Conservation (phyloP, 1,140 invertebrate species). For the Drosophila kikkawai region DNA sequence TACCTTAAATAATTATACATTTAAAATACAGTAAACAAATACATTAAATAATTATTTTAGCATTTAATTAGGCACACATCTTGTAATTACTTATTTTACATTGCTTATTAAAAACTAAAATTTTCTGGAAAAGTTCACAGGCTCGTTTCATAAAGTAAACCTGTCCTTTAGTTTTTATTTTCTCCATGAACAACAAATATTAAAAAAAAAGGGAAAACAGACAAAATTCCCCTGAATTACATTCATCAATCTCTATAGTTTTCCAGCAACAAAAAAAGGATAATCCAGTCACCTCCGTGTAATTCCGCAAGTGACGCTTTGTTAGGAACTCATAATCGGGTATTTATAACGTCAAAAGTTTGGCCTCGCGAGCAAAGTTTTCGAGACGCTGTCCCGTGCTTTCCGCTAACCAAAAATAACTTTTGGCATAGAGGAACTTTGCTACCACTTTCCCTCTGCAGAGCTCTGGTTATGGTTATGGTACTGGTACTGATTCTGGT, state of each 20-base stretch:
- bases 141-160: too few species aligned
- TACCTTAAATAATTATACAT: background rate
- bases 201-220: background rate
- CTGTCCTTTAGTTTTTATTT: background rate
- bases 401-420: conserved; percentile 7
- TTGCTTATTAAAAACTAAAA: too few species aligned
- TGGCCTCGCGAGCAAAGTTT: conserved; percentile 15
- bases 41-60: too few species aligned
- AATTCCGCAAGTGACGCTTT: background rate
- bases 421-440: conserved; percentile 1
- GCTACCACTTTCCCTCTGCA: conserved; percentile 6
- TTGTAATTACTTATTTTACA: background rate
- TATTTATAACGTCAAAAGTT: conserved; percentile 17
- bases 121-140: too few species aligned
- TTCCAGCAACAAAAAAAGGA: background rate
- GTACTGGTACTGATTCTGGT: background rate
- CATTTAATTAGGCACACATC: background rate
- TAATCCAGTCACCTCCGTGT: background rate
- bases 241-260: background rate
- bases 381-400: background rate
- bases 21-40: too few species aligned
- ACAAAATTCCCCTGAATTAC: too few species aligned
- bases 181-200: background rate
- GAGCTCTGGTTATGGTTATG: background rate
- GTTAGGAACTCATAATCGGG: conserved; percentile 9